Conservation (phyloP, 2,888 invertebrate species). For the Heliconius aoede region DNA sequence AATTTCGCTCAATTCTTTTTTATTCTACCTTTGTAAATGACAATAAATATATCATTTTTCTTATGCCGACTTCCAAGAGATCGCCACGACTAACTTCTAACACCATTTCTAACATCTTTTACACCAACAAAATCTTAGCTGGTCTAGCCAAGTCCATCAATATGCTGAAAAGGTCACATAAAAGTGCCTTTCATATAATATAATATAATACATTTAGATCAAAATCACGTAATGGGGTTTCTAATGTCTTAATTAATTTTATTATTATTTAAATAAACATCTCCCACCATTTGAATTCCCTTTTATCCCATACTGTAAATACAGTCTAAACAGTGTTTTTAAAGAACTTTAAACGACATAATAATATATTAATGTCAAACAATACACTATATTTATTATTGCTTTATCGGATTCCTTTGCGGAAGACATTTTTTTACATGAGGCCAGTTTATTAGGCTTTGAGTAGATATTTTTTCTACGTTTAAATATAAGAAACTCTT, state of each 20-base stretch:
- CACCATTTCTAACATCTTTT: not conserved
- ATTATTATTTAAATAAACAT: constrained; percentile 12
- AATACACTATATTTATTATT: constrained; percentile 51
- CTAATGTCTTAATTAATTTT: not conserved
- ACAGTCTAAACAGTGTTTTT: constrained; percentile 39
- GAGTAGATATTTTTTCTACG: not conserved
- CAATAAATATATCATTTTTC: not conserved
- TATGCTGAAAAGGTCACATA: not conserved
- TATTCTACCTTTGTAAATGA: not conserved
- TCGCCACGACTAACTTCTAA: not conserved
- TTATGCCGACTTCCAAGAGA: not conserved
- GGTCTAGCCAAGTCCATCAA: not conserved
- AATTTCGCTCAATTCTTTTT: not conserved
- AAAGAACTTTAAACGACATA: constrained; percentile 33
- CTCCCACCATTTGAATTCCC: constrained; percentile 29
- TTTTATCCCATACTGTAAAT: constrained; percentile 34
- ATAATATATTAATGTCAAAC: constrained; percentile 29
- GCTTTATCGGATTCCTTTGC: constrained; percentile 68
- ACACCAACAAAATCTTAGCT: not conserved
- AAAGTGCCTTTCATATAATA: not conserved
- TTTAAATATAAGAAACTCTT: not conserved
- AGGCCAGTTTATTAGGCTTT: constrained; percentile 42
- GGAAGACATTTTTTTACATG: constrained; percentile 67
- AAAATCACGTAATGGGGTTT: constrained; percentile 20
- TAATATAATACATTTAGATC: constrained; percentile 12